A percentile compares a stretch with the other conserved stretches of the same genome.
These are phyloP conservation scores for Silurus asotus DNA, from an alignment of 2,113 vertebrate species.

Conservation along the genomic window DNA sequence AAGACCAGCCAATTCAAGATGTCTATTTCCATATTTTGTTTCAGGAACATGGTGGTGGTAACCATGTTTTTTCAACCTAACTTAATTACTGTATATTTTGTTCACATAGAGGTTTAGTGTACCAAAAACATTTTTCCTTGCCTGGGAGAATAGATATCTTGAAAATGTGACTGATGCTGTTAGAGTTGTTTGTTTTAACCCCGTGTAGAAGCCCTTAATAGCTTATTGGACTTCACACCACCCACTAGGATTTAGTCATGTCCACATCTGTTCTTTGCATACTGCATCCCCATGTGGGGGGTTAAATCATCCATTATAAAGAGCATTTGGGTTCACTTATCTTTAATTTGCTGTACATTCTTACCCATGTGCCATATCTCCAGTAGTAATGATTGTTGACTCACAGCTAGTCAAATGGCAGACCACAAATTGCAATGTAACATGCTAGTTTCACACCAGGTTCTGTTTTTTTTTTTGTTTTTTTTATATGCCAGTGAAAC, in stretches of 20 bases:
- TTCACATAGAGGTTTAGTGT: background rate
- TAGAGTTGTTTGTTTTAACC: conserved; percentile 14
- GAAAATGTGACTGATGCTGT: background rate
- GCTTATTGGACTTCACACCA: conserved; percentile 3
- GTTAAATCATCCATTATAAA: conserved; percentile 15
- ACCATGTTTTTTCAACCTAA: background rate
- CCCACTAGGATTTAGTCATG: conserved; percentile 21
- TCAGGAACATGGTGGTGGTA: background rate
- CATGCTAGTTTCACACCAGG: background rate
- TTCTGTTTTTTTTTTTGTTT: background rate
- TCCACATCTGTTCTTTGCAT: conserved; percentile 29
- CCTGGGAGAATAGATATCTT: background rate
- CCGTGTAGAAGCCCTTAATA: background rate
- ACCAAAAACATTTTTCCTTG: background rate
- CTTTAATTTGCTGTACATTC: background rate
- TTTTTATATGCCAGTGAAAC: background rate
- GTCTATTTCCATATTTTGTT: conserved; percentile 8
- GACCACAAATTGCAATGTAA: background rate
- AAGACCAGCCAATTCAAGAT: background rate
- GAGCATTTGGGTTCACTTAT: background rate
- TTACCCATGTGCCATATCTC: background rate
- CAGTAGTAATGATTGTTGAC: conserved; percentile 20
- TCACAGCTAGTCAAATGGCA: conserved; percentile 10
- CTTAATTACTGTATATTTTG: background rate
- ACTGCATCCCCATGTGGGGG: conserved; percentile 8